These are phyloP conservation scores for Porites evermanni DNA, from an alignment of 92 coral and sea anemone species.

Conservation along the genomic window DNA sequence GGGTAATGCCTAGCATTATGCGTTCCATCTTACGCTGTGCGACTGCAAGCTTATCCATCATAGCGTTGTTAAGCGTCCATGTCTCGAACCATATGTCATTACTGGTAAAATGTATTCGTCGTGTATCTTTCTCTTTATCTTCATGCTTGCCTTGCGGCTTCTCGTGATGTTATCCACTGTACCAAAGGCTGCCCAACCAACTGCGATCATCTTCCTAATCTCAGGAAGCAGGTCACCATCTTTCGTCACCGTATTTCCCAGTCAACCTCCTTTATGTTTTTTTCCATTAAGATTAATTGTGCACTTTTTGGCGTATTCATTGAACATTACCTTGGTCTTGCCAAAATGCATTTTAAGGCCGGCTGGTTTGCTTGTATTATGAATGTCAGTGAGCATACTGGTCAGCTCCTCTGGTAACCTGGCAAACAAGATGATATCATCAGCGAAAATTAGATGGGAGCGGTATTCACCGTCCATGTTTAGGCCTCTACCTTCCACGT, in stretches of 20 bases:
- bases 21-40: constrained; percentile 28
- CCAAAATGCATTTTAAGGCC: neutral
- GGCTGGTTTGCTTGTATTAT: too few relatives aligned
- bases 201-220: neutral
- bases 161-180: constrained; percentile 16
- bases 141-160: constrained; percentile 3
- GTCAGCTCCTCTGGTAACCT: neutral
- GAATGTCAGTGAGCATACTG: neutral
- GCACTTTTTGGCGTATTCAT: neutral
- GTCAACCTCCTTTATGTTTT: too few relatives aligned
- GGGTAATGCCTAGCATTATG: constrained; percentile 18
- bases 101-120: constrained; percentile 10
- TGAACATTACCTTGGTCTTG: too few relatives aligned
- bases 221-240: constrained; percentile 2
- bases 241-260: too few relatives aligned
- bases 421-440: neutral
- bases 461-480: constrained; percentile 14
- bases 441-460: constrained; percentile 22
- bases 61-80: constrained; percentile 6
- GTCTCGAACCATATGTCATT: constrained; percentile 4
- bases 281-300: neutral
- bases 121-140: constrained; percentile 21
- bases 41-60: constrained; percentile 7
- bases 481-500: neutral
- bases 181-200: constrained; percentile 14